Base-by-base conservation (phyloP, 2,797 vertebrate genomes). In the Synanceia verrucosa region DNA sequence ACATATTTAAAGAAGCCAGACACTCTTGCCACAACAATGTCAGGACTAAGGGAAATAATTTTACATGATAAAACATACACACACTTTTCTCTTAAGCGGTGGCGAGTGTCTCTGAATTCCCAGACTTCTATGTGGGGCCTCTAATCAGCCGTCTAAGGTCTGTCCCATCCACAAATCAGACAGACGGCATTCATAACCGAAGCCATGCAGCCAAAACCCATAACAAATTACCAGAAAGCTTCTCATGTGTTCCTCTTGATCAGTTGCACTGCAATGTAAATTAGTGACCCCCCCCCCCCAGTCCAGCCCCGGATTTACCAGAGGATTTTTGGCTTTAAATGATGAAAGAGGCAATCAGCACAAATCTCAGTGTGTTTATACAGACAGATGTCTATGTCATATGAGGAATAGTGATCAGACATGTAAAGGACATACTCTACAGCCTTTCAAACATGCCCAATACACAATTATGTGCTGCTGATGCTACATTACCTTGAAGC, bases 401-500 rank as follows among this genome's bases (percentile, higher is more conserved):
- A 68, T 58, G 33, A 73, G 47, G 56, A 75, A 37, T 61, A 34
- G n/a, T 33, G 39, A 73, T 74, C 44, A 69, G 62, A 66, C 67
- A 26, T 63, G 0, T 53, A 33, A 70, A 46, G 10, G 68, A 59
- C 6, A 63, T 3, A 23, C 23, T 57, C 34, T 47, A 10, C n/a
- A 13, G 51, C 58, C 48, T 59, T 19, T 21, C 8, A 31, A 14
- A 44, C 19, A 4, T 37, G 21, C 26, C 37, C 43, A 43, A 21
- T 9, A 18, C 2, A 70, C 47, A 23, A 2, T 26, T n/a, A n/a
- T n/a, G n/a, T 41, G 39, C 18, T 41, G 1, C 5, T 11, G 13
- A 46, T 50, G 16, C 41, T 23, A n/a, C 10, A 59, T 52, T 63
- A 93, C 92, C 92, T 92, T 94, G 91, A 33, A 95, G 85, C 77